These are phyloP conservation scores for Thripadectes ignobilis DNA, from an alignment of 2,797 vertebrate species.

Conservation along the genomic window DNA sequence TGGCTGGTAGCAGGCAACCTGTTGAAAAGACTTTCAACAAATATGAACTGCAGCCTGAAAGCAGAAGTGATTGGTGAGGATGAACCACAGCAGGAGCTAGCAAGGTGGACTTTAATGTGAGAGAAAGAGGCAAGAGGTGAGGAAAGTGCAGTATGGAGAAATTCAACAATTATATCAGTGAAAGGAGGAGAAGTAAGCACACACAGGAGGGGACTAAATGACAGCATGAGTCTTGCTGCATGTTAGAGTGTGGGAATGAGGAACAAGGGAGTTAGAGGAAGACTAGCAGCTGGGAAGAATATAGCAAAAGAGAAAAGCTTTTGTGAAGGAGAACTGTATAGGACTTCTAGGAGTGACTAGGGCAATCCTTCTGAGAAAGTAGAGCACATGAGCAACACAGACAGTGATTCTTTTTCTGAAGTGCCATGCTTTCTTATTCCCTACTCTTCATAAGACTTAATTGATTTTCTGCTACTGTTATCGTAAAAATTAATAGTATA, in stretches of 20 bases:
- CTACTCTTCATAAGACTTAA: neutral
- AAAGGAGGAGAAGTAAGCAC: neutral
- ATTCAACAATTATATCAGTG: neutral
- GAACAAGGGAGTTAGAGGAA: neutral
- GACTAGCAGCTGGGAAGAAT: neutral
- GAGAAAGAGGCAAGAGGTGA: conserved; percentile 13
- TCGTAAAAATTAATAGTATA: neutral
- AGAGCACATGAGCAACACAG: neutral
- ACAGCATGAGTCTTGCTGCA: neutral
- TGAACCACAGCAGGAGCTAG: neutral
- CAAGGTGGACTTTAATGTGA: neutral
- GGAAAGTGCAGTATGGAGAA: neutral
- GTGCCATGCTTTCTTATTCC: neutral
- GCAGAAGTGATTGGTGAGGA: neutral
- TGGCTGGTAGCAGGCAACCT: neutral
- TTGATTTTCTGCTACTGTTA: neutral
- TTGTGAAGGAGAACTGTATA: neutral
- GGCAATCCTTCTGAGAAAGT: neutral
- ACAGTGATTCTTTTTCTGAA: neutral
- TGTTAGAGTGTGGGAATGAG: neutral
- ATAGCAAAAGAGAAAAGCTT: neutral
- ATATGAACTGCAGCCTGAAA: neutral
- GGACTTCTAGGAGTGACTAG: neutral
- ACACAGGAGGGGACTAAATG: neutral
- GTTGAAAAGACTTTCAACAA: neutral